Evolutionary conservation across 2,113 vertebrate species (phyloP), one percentile per base, ranked within the genome.

Genomic region (Tapirus terrestris): DNA sequence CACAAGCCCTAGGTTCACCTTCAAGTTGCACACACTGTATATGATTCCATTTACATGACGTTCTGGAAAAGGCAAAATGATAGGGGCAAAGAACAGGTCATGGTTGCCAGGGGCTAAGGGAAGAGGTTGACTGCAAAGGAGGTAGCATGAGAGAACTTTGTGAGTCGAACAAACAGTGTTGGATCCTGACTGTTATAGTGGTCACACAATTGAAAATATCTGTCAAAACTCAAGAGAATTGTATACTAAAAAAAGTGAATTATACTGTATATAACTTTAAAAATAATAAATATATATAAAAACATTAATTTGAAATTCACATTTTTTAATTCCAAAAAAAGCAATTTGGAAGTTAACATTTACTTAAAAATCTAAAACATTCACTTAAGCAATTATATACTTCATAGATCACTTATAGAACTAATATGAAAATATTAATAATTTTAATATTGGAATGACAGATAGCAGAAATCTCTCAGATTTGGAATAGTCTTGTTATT

Each of bases 351-450:
- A 84, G 48, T 51, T 60, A 65, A 93, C 9, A 65, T 65, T 85
- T 45, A 97, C 16, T 83, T 39, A 85, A 93, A 89, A 79, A 58
- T 67, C 33, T 58, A 17, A 93, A 97, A 65, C 8, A 60, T 85
- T 95, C 48, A 73, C 36, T 67, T 33, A 70, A 29, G 56, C 90
- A 93, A 85, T 27, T 27, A 82, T 60, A 48, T 53, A 73, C 31
- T 79, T 80, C 16, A 33, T 48, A 75, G 39, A 85, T 61, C 45
- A 43, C 4, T 51, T 43, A 63, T 2, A 68, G 48, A 83, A 45
- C 56, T 43, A 94, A 73, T 36, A 87, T 72, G 23, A 67, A 84
- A 86, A 88, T 39, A 88, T 16, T 60, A 67, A 36, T 31, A 84
- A 67, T 17, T 92, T 92, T 76, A 82, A 90, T 68, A 80, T n/a